Evolutionary conservation across 2,797 vertebrate genomes (phyloP).

Genomic region (Knipowitschia caucasica): DNA sequence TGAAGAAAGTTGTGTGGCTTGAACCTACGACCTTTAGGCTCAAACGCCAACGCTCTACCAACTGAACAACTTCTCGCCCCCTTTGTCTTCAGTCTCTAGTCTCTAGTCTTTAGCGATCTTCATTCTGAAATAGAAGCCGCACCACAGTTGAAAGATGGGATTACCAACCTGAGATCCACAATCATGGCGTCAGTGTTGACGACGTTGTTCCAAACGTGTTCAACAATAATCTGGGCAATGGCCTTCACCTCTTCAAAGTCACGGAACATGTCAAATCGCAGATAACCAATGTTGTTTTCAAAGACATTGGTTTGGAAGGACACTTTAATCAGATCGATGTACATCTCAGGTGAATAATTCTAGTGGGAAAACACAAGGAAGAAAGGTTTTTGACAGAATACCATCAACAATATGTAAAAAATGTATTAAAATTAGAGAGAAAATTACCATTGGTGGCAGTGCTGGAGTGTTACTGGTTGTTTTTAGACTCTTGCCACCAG

Average conservation of each 20-base stretch:
- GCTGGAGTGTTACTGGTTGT: slow-evolving; percentile 76
- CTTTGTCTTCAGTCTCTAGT: too few species aligned
- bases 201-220: slow-evolving; percentile 93
- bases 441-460: slow-evolving; percentile 80
- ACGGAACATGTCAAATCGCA: slow-evolving; percentile 95
- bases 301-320: slow-evolving; percentile 89
- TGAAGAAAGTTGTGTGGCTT: too few species aligned
- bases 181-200: slow-evolving; percentile 87
- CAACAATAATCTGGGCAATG: slow-evolving; percentile 85
- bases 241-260: slow-evolving; percentile 86
- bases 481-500: slow-evolving; percentile 84
- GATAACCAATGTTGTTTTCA: slow-evolving; percentile 89
- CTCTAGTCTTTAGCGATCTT: slow-evolving; percentile 30
- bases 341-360: slow-evolving; percentile 85
- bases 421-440: too few species aligned
- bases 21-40: too few species aligned
- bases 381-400: too few species aligned
- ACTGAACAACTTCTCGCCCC: too few species aligned
- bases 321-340: slow-evolving; percentile 87
- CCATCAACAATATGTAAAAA: too few species aligned
- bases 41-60: too few species aligned
- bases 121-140: slow-evolving; percentile 7
- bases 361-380: slow-evolving; percentile 36
- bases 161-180: slow-evolving; percentile 88
- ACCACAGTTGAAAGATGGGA: not conserved